A percentile compares a stretch with the other conserved stretches of the same genome.
Evolutionary conservation across 92 coral and sea anemone genomes (phyloP).

Genomic region (Porites rus): DNA sequence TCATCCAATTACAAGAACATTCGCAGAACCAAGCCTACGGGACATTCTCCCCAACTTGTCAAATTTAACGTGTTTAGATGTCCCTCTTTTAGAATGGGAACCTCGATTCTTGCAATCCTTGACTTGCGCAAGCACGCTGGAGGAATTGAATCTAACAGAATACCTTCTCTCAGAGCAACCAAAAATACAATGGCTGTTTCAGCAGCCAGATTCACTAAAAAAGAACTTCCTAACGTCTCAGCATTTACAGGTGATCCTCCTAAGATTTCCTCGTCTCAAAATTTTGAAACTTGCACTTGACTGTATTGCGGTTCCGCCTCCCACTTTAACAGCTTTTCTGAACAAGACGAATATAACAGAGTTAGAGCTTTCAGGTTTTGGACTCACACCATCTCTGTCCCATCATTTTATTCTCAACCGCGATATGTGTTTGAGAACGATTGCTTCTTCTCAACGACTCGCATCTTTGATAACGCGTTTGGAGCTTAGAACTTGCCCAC

Average conservation of each 20-base stretch:
- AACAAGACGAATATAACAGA: conserved; percentile 10
- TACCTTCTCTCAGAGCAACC: conserved; percentile 23
- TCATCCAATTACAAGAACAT: conserved; percentile 40
- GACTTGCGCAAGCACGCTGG: conserved; percentile 37
- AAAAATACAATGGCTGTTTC: conserved; percentile 31
- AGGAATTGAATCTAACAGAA: conserved; percentile 40
- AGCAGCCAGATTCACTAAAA: conserved; percentile 17
- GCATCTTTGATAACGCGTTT: conserved; percentile 42
- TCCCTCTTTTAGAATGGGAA: conserved; percentile 42
- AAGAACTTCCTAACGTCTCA: conserved; percentile 30
- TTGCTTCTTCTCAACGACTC: conserved; percentile 38
- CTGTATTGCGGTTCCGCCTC: conserved; percentile 38
- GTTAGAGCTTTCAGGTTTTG: conserved; percentile 41
- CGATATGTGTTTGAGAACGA: conserved; percentile 38
- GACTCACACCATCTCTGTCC: conserved; percentile 25
- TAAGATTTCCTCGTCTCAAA: conserved; percentile 41
- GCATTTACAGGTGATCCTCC: conserved; percentile 37
- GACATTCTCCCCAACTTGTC: conserved; percentile 12
- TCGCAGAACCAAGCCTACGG: conserved; percentile 29
- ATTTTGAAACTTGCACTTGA: conserved; percentile 43
- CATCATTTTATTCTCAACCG: conserved; percentile 42
- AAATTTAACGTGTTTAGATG: conserved; percentile 38
- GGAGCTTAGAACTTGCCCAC: conserved; percentile 37
- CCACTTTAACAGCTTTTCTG: conserved; percentile 33
- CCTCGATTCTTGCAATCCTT: conserved; percentile 17